Evolutionary conservation across 1,140 invertebrate species (phyloP), one percentile per base, ranked within the genome.

Genomic region (Heliconius melpomene): DNA sequence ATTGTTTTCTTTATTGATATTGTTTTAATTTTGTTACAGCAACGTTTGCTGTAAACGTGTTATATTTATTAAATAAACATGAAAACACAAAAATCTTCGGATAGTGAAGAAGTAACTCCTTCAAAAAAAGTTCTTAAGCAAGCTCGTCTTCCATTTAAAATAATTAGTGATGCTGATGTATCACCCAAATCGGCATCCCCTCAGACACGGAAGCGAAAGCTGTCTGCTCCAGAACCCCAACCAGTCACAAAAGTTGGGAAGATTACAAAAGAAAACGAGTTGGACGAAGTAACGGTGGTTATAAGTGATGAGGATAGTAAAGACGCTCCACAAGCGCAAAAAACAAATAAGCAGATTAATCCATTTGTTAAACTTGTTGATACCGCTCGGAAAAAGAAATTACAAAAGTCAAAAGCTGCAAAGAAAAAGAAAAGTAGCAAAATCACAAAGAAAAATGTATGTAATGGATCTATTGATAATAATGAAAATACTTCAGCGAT

Each of bases 111-210:
- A 79, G 85, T 93, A 76, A 93, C 91, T 36, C 91, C 91, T 13
- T 89, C 90, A n/a, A 93, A 93, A 86, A 94, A 94, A 83, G 90
- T 91, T 79, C 82, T 94, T 50, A 94, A 92, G 83, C 93, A 94
- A 87, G 93, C 92, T 75, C 88, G 93, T 80, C 88, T 93, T 80
- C 92, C 92, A 79, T 94, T 94, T 77, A 93, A 89, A 75, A 75
- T 91, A 81, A 85, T 94, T 81, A 92, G 88, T 75, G 93, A 93
- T 85, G 87, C 84, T 75, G 93, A 93, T 85, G 87, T 85, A 75
- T 87, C 92, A 74, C 86, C 90, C 8, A 88, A 88, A 50, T 73
- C 90, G 60, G 86, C 77, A 29, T 75, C 84, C 80, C 83, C 88
- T 72, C 85, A 71, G n/a, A 85, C 90, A 7, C 86, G 93, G 80